Conservation (phyloP, 1,140 invertebrate genomes). For the Trissolcus basalis region DNA sequence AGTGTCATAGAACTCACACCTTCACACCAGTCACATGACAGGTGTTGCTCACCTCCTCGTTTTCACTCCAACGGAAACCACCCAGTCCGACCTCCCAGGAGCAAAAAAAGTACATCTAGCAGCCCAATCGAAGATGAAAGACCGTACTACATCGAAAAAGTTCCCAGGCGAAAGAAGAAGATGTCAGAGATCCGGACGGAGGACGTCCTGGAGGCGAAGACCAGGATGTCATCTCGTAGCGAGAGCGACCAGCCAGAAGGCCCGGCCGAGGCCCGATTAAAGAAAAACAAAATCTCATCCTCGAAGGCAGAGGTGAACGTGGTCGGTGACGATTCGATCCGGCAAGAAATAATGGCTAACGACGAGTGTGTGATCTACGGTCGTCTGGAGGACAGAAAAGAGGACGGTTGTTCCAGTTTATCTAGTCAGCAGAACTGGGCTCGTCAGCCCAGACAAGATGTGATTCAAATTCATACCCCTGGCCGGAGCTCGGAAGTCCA, state of each 20-base stretch:
- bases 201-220: conserved; percentile 67
- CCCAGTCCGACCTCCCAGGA: conserved; percentile 70
- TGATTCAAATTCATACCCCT: conserved; percentile 31
- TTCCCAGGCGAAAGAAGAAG: conserved; percentile 62
- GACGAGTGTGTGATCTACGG: conserved; percentile 46
- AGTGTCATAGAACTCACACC: conserved; percentile 42
- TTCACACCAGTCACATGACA: conserved; percentile 29
- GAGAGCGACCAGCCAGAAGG: conserved; percentile 9
- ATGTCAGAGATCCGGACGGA: conserved; percentile 67
- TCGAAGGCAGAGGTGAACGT: conserved; percentile 16
- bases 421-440: conserved; percentile 31
- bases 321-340: conserved; percentile 25
- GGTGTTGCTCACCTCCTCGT: conserved; percentile 35
- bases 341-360: conserved; percentile 12
- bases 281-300: conserved; percentile 63
- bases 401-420: conserved; percentile 35
- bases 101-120: conserved; percentile 68
- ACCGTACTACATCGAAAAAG: conserved; percentile 51
- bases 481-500: conserved; percentile 16
- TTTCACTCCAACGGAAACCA: conserved; percentile 45
- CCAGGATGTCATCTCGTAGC: conserved; percentile 32
- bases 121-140: conserved; percentile 63
- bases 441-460: conserved; percentile 21
- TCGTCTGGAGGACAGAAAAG: conserved; percentile 30
- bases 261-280: conserved; percentile 37